Percentiles rank a stretch among this genome's conserved stretches.
These are phyloP conservation scores for Pseudochirops corinnae DNA, from an alignment of 2,797 vertebrate genomes.

Conservation along the genomic window DNA sequence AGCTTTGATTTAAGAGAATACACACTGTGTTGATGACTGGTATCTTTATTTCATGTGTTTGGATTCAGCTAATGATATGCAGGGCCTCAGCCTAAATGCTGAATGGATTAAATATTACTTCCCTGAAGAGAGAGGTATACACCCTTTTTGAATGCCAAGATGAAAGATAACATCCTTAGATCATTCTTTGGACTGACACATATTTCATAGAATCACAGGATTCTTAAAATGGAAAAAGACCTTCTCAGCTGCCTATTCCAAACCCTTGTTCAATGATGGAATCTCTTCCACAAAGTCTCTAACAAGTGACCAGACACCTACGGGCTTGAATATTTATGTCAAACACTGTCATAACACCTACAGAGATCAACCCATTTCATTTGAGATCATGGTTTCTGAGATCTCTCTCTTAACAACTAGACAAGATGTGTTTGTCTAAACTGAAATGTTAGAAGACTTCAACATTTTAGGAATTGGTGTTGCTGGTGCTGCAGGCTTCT, in stretches of 20 bases:
- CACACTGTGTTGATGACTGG: conserved; percentile 47
- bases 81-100: neutral
- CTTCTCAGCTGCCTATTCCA: neutral
- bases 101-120: neutral
- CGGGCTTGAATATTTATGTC: neutral
- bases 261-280: neutral
- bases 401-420: neutral
- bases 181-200: neutral
- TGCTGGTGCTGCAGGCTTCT: neutral
- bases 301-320: neutral
- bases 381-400: neutral
- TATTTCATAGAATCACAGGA: neutral
- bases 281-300: neutral
- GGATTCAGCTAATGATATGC: neutral
- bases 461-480: neutral
- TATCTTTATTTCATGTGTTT: conserved; percentile 14
- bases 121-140: neutral
- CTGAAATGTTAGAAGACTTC: neutral
- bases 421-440: neutral
- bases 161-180: neutral
- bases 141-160: neutral
- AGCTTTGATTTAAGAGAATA: conserved; percentile 64
- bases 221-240: neutral
- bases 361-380: neutral
- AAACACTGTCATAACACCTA: neutral